Percentiles rank a stretch among this genome's conserved stretches.
phyloP scores from a whole-genome alignment of 2,797 vertebrate genomes.

The Emydoidea blandingii region DNA sequence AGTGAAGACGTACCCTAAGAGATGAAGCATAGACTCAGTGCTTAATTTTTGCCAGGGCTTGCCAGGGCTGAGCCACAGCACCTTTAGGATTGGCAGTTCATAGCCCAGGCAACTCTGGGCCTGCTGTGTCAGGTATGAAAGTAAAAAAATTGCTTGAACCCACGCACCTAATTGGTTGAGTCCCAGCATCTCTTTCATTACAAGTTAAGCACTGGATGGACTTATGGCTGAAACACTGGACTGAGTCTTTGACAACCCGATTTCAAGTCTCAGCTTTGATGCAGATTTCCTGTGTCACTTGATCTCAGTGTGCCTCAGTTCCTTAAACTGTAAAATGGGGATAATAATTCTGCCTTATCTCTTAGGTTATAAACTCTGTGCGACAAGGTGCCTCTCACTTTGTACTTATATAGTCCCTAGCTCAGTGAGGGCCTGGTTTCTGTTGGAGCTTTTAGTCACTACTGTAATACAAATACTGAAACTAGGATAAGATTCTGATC shows the following conservation, averaged over 20 bases:
- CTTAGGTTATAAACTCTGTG: background rate
- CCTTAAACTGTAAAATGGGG: background rate
- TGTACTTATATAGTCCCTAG: background rate
- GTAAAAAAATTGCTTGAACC: too few species aligned
- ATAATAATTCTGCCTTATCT: background rate
- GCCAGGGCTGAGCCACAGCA: too few species aligned
- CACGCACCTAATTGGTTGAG: too few species aligned
- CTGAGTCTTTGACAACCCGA: background rate
- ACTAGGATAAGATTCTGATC: accelerated
- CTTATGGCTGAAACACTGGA: background rate
- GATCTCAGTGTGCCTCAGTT: background rate
- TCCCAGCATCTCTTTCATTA: too few species aligned
- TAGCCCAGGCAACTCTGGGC: too few species aligned
- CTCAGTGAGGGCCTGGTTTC: accelerated
- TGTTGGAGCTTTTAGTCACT: accelerated
- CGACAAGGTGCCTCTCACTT: background rate
- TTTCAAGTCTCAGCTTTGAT: background rate
- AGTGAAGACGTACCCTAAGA: too few species aligned
- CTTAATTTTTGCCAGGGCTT: too few species aligned
- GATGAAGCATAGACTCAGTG: background rate
- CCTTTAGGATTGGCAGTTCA: too few species aligned
- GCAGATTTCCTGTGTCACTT: background rate
- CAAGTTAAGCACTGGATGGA: background rate
- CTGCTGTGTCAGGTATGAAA: too few species aligned
- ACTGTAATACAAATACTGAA: accelerated